Evolutionary conservation across 2,113 vertebrate genomes (phyloP), one percentile per base, ranked within the genome.

Genomic region (Colistium nudipinnis): DNA sequence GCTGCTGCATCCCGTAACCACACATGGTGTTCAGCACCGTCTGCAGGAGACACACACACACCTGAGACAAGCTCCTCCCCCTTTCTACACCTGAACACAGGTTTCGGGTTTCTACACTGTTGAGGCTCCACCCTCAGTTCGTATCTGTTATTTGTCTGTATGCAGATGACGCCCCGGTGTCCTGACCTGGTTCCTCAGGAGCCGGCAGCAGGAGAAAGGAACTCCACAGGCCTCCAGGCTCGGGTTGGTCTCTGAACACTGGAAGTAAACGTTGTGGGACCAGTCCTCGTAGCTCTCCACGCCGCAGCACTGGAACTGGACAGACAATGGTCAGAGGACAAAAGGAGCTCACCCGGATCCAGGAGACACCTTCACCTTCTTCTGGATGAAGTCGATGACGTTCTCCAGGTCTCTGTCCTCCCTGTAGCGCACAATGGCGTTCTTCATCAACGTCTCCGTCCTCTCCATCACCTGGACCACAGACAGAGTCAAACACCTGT

Each of bases 371-470:
- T 11, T 56, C 33, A 95, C 94, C 93, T 95, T 95, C 87, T 93
- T 95, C 88, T 95, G 94, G 27, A 94, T 68, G 62, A 93, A 95
- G 84, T 95, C 92, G 12, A 94, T 93, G 69, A 92, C 87, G 64
- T 95, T 95, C 72, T 95, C 93, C 81, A 95, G 83, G 73, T 95
- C 94, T 20, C 69, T 73, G 76, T 95, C 94, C 44, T 95, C 93
- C 57, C 94, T 87, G 79, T 95, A 95, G 13, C 48, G 82, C 11
- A 84, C 53, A 1, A 84, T 25, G 2, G 91, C 88, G 68, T 85
- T 93, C 77, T 86, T 86, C 90, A 65, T 78, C 11, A 94, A 78
- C 76, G 47, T 70, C 44, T 92, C 89, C 6, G 92, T 93, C 75
- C 92, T 91, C 49, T 86, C 85, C 70, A 81, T 27, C 59, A 91